Evolutionary conservation across 1,140 invertebrate species (phyloP).

Genomic region (Pteromalus puparum): DNA sequence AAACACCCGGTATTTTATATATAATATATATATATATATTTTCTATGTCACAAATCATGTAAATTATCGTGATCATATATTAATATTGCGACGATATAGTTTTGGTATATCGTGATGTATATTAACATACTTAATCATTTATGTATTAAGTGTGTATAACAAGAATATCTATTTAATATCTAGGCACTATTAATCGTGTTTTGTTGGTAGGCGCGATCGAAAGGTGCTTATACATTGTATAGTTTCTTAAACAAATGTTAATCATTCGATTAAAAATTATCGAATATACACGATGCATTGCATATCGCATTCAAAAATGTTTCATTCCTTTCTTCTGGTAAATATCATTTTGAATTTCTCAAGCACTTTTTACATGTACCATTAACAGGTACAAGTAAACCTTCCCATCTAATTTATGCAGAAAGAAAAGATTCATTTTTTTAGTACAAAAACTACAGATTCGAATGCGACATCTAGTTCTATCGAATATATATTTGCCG

Average conservation of each 20-base stretch:
- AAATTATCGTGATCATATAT: conserved; percentile 46
- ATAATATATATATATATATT: conserved; percentile 14
- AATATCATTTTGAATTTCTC: background rate
- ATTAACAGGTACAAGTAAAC: conserved; percentile 31
- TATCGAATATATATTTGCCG: conserved; percentile 41
- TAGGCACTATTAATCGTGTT: conserved; percentile 52
- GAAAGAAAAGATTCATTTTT: conserved; percentile 33
- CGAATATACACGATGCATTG: conserved; percentile 18
- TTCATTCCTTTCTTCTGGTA: background rate
- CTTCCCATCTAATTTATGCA: conserved; percentile 39
- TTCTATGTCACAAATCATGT: conserved; percentile 36
- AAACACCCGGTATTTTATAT: conserved; percentile 7
- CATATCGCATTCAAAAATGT: conserved; percentile 11
- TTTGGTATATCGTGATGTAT: conserved; percentile 21
- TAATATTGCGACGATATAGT: conserved; percentile 42
- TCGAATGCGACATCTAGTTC: conserved; percentile 37
- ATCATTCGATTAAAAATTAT: conserved; percentile 46
- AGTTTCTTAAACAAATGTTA: conserved; percentile 21
- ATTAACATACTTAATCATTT: conserved; percentile 32
- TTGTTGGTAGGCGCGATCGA: conserved; percentile 43
- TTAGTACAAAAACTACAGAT: conserved; percentile 52
- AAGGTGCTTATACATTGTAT: conserved; percentile 40
- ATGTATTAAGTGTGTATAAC: conserved; percentile 47
- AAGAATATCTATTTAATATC: conserved; percentile 52
- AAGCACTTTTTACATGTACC: conserved; percentile 27